phyloP scores from a whole-genome alignment of 92 coral and sea anemone species.

The Parazoanthus darwini region DNA sequence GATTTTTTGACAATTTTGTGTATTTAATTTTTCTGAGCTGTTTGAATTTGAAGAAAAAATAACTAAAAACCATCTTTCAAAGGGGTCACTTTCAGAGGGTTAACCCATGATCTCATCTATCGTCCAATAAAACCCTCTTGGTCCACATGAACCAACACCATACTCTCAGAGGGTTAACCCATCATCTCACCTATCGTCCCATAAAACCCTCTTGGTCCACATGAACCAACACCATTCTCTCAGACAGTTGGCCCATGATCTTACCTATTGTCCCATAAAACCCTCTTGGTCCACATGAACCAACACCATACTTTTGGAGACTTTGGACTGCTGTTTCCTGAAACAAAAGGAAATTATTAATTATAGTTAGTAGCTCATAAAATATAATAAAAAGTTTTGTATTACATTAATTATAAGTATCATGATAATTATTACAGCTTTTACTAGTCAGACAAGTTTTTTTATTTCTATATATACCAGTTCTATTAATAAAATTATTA shows the following conservation, averaged over 20 bases:
- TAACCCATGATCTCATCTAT: no score
- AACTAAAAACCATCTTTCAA: no score
- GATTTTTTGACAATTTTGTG: no score
- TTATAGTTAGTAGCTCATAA: no score
- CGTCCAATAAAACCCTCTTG: conserved; percentile 59
- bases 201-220: conserved; percentile 99
- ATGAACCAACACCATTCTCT: conserved; percentile 92
- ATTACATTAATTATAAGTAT: no score
- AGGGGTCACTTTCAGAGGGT: not conserved
- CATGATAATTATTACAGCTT: no score
- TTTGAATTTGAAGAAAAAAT: no score
- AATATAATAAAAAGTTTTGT: no score
- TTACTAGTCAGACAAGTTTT: no score
- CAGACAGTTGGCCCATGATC: not conserved
- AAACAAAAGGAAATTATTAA: not conserved
- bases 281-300: conserved; percentile 99
- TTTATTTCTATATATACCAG: no score
- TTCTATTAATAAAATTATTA: no score
- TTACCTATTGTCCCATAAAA: conserved; percentile 98
- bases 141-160: conserved; percentile 99
- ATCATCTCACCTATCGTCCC: conserved; percentile 85
- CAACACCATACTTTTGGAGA: conserved; percentile 95
- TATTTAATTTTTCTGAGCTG: no score
- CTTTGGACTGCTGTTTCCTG: conserved; percentile 87
- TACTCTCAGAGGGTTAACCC: conserved; percentile 63